Percentiles rank a stretch among this genome's conserved stretches.
Evolutionary conservation across 35 echinoderm and acorn worm species (phyloP).

Genomic region (Heliocidaris tuberculata): DNA sequence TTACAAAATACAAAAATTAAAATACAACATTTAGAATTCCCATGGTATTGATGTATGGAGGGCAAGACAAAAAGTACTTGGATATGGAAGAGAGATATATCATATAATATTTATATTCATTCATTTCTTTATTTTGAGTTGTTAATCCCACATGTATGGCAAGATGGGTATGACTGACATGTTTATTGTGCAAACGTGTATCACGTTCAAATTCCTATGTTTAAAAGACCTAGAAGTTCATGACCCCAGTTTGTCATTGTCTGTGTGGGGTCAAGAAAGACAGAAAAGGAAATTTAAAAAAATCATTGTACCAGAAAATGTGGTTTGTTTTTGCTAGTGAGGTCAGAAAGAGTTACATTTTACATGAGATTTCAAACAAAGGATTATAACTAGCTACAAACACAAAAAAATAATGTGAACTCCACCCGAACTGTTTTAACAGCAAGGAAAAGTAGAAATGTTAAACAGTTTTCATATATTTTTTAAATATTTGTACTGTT

Average conservation of each 20-base stretch:
- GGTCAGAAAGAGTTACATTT: not conserved
- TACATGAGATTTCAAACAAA: not conserved
- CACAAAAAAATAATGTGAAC: not conserved
- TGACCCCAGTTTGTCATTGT: conserved; percentile 12
- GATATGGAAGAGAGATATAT: not conserved
- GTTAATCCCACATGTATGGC: not conserved
- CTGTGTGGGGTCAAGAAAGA: conserved; percentile 5
- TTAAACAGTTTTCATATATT: too few species aligned
- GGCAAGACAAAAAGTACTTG: not conserved
- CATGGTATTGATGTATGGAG: not conserved
- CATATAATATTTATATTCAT: not conserved
- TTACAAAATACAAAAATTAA: not conserved
- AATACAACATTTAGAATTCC: not conserved
- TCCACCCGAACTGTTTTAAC: too few species aligned
- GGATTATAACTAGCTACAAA: not conserved
- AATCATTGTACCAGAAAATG: not conserved
- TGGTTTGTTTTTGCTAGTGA: not conserved
- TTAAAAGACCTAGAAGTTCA: not conserved
- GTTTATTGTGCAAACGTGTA: conserved; percentile 29
- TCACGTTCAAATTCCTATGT: conserved; percentile 27
- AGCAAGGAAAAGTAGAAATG: too few species aligned
- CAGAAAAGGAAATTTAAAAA: not conserved
- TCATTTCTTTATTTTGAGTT: not conserved
- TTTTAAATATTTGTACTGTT: too few species aligned
- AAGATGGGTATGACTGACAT: conserved; percentile 5